Base-by-base conservation (phyloP, 2,113 vertebrate species). In the Gobius niger region DNA sequence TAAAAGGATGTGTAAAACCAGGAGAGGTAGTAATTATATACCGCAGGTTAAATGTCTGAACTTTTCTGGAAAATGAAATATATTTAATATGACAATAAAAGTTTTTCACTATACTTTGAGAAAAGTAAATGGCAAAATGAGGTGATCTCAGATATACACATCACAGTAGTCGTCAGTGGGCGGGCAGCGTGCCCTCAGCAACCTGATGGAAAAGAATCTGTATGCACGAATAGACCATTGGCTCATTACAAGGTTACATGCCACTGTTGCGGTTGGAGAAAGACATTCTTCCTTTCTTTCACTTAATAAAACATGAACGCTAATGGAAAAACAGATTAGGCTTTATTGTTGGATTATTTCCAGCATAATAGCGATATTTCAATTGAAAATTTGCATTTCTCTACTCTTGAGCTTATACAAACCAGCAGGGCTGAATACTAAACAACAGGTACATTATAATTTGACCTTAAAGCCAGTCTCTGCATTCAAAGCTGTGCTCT, bases 191-290 rank as follows among this genome's bases (percentile, higher is more conserved):
- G 52, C 24, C 1, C 1, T 34, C 34, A 50, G 60, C 53, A 44
- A n/a, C 42, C 62, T 68, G 51, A 64, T 10, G 24, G 8, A 54
- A 54, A 19, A 19, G 24, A 54, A 54, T 18, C 52, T 18, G 9
- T 6, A 24, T 24, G 24, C 41, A 71, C 24, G 40, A 34, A 34
- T 34, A 18, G 63, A 59, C 51, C 63, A 9, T 41, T 52, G 47
- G 60, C 60, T 65, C 13, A 68, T 65, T 68, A 60, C 19, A 68
- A 72, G 53, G 54, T 63, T 51, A 63, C 19, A 42, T 49, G n/a
- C 24, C 1, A 34, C 40, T 49, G 44, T 47, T 5, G 54, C 24
- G 13, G 9, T 18, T 68, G 46, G 54, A 63, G 15, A 7, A 15
- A 60, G 40, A 60, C 54, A 57, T 57, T 14, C 42, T 15, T n/a